Conservation (phyloP, 2,797 vertebrate species). For the Lepilemur septentrionalis region DNA sequence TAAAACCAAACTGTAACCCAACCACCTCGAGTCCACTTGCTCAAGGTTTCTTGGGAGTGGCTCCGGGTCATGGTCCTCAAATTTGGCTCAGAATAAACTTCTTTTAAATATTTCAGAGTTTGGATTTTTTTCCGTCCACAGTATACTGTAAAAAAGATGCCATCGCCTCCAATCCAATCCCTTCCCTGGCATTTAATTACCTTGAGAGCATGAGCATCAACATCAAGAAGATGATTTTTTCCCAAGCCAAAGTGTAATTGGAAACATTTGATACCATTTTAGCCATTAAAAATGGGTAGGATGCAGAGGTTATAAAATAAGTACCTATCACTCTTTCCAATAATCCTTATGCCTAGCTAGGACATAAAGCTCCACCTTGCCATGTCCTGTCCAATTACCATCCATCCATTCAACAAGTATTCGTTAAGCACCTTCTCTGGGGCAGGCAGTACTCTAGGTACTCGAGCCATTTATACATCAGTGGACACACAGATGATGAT, state of each 20-base stretch:
- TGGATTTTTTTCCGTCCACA: too few relatives aligned
- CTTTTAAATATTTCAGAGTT: too few relatives aligned
- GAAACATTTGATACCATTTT: not conserved
- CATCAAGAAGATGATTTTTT: not conserved
- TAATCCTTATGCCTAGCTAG: not conserved
- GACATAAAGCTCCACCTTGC: not conserved
- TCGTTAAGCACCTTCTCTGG: not conserved
- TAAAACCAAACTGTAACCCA: too few relatives aligned
- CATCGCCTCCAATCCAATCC: not conserved
- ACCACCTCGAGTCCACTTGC: too few relatives aligned
- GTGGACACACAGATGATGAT: not conserved
- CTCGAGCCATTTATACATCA: not conserved
- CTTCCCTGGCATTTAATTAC: not conserved
- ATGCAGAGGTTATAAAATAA: not conserved
- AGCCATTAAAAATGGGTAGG: not conserved
- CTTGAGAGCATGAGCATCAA: constrained; percentile 2
- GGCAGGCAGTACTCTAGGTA: not conserved
- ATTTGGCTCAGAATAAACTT: too few relatives aligned
- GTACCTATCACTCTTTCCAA: not conserved
- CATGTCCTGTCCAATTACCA: not conserved
- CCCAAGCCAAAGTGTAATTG: constrained; percentile 1
- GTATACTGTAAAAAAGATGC: constrained; percentile 30
- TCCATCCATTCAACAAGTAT: not conserved
- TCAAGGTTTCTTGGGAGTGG: too few relatives aligned
- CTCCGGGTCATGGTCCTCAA: too few relatives aligned